Evolutionary conservation across 2,797 vertebrate genomes (phyloP), one percentile per base, ranked within the genome.

Genomic region (Malurus leucopterus): DNA sequence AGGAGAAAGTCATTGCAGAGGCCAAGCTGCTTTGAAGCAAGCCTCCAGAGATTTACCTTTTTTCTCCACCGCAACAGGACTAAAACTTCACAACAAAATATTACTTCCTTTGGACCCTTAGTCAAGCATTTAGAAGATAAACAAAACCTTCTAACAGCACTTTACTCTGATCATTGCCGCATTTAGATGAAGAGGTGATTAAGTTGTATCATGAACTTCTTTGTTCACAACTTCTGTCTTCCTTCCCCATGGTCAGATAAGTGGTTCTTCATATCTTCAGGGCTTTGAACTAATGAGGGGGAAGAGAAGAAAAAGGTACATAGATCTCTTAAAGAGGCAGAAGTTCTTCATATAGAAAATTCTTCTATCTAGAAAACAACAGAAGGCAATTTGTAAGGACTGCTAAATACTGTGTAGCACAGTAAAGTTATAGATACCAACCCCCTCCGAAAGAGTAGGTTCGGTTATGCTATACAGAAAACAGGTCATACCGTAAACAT

Each of bases 231-330:
- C 17, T 61, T 92, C 50, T 84, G 84, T 84, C 2, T 50, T 89
- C 59, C 88, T 87, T 91, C 93, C 58, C 2, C 72, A 7, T 78
- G 74, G 29, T 94, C 93, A 89, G 74, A 9, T 88, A 94, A 89
- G 67, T 76, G 54, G 34, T 89, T 94, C 36, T 95, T 91, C 44
- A 0, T 24, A 59, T 67, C 83, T 86, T 95, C 95, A 89, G 51
- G 79, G 23, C 95, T 95, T 94, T 92, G 90, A 92, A 91, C 96
- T 97, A 93, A 86, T 61, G 15, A 54, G 9, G 13, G 53, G 61
- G 0, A 88, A 86, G 92, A 90, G 80, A 67, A 61, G 30, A 87
- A 61, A 63, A 71, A 78, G 38, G 8, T 50, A 82, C 8, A 77
- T 41, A 84, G 84, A 61, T 41, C 32, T 85, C 17, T 80, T 72